Evolutionary conservation across 2,113 vertebrate genomes (phyloP).

Genomic region (Hydrolagus affinis): DNA sequence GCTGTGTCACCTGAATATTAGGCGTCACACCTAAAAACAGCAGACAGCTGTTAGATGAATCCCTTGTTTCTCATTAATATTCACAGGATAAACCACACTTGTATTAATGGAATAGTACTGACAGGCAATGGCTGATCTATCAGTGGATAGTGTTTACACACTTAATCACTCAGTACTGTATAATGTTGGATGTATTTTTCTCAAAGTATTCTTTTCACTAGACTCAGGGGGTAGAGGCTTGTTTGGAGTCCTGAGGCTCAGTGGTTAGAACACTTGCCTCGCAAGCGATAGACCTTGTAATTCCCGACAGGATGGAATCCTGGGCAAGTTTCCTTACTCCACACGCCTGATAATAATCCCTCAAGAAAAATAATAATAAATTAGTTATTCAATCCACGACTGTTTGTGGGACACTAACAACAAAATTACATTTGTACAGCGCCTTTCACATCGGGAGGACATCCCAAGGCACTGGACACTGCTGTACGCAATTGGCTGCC

Average conservation of each 20-base stretch:
- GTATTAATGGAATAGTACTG: too few species aligned
- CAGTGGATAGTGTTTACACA: background rate
- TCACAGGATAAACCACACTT: background rate
- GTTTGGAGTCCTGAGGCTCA: too few species aligned
- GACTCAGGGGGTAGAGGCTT: too few species aligned
- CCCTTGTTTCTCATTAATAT: background rate
- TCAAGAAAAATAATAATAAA: too few species aligned
- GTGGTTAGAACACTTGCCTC: too few species aligned
- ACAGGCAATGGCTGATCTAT: background rate
- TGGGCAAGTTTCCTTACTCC: background rate
- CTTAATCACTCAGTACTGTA: background rate
- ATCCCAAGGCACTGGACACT: too few species aligned
- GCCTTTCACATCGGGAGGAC: background rate
- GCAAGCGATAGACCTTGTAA: too few species aligned
- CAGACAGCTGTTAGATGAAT: background rate
- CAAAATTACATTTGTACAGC: background rate
- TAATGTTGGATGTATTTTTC: background rate
- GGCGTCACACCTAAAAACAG: background rate
- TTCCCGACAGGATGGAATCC: too few species aligned
- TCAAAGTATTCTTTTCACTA: background rate
- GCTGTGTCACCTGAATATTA: background rate
- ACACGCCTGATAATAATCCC: too few species aligned
- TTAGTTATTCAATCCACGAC: too few species aligned
- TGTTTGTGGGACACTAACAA: background rate
- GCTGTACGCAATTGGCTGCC: too few species aligned